Evolutionary conservation across 2,113 vertebrate species (phyloP), one percentile per base, ranked within the genome.

Genomic region (Smithornis capensis): DNA sequence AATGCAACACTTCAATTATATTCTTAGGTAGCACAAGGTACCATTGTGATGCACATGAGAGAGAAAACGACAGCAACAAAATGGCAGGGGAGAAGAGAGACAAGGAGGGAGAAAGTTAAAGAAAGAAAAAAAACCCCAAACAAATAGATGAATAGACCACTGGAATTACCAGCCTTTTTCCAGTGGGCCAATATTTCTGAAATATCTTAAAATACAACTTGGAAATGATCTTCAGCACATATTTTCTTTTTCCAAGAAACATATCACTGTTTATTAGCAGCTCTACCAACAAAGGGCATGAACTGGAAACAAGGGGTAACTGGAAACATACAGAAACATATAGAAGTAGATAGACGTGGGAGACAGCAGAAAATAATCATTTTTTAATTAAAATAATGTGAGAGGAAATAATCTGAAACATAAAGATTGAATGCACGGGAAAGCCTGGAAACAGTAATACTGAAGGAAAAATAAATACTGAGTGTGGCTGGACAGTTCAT

Each of bases 391-490:
- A 92, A 73, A 83, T 62, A 73, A 63, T 50, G 42, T 37, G 13
- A 71, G 28, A 47, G 21, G 31, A 92, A 89, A 68, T 74, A 47
- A 97, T 47, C 27, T 65, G 57, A 92, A 82, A 79, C 21, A 18
- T 29, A 78, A 80, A 19, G 45, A 79, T 5, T 89, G 10, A 89
- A 75, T 52, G 47, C 11, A 84, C 3, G 3, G 28, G 23, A 78
- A 87, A 89, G 33, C 53, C 57, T 87, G 29, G 25, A 87, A 91
- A 89, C 5, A 83, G 33, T 73, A 91, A 83, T 83, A 14, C 16
- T 69, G 45, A 73, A 87, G 25, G 44, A 38, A 94, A 94, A 91
- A 89, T n/a, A 90, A 75, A 53, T 60, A 85, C 17, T 67, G 53
- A 86, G 14, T 29, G 33, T 33, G 33, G 19, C 60, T 89, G 49